Evolutionary conservation across 1,140 invertebrate genomes (phyloP).

Genomic region (Onthophagus taurus): DNA sequence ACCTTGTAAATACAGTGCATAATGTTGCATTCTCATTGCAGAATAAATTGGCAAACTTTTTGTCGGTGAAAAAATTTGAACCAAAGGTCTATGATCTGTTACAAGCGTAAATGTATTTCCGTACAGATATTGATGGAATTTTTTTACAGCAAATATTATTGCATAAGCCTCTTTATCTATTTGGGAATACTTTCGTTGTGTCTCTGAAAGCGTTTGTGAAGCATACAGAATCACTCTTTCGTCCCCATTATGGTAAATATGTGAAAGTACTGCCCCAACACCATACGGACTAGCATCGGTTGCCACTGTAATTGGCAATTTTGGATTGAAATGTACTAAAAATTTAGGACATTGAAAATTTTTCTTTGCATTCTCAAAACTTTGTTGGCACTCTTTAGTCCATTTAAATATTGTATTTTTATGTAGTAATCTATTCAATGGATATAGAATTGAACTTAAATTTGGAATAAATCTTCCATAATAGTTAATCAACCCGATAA

Average conservation of each 20-base stretch:
- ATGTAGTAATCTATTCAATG: slow-evolving; percentile 8
- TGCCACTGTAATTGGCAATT: slow-evolving; percentile 8
- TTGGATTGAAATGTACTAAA: slow-evolving; percentile 5
- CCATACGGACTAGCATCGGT: slow-evolving; percentile 7
- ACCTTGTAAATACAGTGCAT: slow-evolving; percentile 12
- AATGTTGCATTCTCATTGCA: slow-evolving; percentile 10
- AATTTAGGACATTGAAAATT: background rate
- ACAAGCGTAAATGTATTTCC: slow-evolving; percentile 6
- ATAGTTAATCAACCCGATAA: slow-evolving; percentile 6
- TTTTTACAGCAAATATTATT: slow-evolving; percentile 6
- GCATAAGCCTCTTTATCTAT: slow-evolving; percentile 9
- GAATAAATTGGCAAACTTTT: background rate
- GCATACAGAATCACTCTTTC: slow-evolving; percentile 5
- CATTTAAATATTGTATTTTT: slow-evolving; percentile 3
- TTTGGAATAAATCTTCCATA: slow-evolving; percentile 10
- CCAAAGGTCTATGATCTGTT: slow-evolving; percentile 15
- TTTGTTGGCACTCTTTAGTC: slow-evolving; percentile 8
- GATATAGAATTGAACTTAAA: background rate
- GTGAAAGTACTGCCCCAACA: slow-evolving; percentile 10
- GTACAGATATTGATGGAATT: slow-evolving; percentile 4
- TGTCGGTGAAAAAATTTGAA: slow-evolving; percentile 7
- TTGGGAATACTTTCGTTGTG: slow-evolving; percentile 1
- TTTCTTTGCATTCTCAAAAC: background rate
- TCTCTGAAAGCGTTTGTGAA: slow-evolving; percentile 10
- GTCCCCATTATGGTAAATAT: background rate